These are phyloP conservation scores for Panthera uncia DNA, from an alignment of 2,113 vertebrate genomes.

Conservation along the genomic window DNA sequence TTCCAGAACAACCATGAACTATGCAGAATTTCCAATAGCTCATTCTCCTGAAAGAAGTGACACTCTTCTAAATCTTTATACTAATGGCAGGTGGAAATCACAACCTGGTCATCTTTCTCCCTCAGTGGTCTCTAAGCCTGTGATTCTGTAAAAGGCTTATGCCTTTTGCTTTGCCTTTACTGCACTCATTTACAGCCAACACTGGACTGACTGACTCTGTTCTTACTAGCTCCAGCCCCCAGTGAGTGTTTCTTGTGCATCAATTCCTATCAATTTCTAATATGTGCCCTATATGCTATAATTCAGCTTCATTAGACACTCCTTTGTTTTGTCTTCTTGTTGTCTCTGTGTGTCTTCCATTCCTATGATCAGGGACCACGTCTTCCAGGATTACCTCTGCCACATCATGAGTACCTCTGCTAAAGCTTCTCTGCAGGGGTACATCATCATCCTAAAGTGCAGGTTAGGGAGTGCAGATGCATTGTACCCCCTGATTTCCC, in stretches of 20 bases:
- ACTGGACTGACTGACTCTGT: not conserved
- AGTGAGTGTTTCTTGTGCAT: not conserved
- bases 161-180: too few species aligned
- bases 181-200: not conserved
- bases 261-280: not conserved
- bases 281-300: not conserved
- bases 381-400: not conserved
- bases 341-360: not conserved
- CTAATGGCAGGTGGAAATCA: not conserved
- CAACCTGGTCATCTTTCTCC: too few species aligned
- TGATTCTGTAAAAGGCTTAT: not conserved
- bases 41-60: not conserved
- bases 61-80: not conserved
- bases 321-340: not conserved
- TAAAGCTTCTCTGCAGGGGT: not conserved
- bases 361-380: not conserved
- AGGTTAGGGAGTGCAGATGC: not conserved
- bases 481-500: not conserved
- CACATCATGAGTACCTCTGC: not conserved
- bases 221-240: not conserved
- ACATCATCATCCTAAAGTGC: not conserved
- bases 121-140: not conserved
- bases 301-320: not conserved
- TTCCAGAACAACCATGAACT: not conserved
- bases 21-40: not conserved